Evolutionary conservation across 1,140 invertebrate genomes (phyloP).

Genomic region (Linepithema humile): DNA sequence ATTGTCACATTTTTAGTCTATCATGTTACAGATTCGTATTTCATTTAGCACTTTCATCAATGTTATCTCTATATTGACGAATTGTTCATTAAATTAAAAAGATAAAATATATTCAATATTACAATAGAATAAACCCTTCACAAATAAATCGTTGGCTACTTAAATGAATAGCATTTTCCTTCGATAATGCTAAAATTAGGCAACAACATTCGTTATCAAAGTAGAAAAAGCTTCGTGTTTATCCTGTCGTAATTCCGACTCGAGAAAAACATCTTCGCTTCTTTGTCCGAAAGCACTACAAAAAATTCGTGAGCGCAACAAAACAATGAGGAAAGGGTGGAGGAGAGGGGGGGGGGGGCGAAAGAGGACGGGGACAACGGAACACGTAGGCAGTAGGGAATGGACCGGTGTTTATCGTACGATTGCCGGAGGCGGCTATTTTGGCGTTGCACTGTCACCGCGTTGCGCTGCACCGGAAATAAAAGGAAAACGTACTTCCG

Average conservation of each 20-base stretch:
- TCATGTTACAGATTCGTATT: background rate
- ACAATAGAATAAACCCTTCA: too few relatives aligned
- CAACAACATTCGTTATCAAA: background rate
- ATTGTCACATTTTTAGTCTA: background rate
- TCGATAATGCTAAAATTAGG: background rate
- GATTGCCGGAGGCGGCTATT: slow-evolving; percentile 72
- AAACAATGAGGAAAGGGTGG: slow-evolving; percentile 21
- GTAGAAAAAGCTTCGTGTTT: background rate
- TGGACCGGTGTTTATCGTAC: slow-evolving; percentile 71
- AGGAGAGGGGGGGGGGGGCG: background rate
- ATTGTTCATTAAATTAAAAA: background rate
- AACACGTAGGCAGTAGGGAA: slow-evolving; percentile 22
- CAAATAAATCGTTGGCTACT: background rate
- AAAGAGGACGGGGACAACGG: background rate
- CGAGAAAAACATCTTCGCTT: background rate
- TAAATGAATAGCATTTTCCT: too few relatives aligned
- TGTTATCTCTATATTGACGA: too few relatives aligned
- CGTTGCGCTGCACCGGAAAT: slow-evolving; percentile 57
- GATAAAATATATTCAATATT: too few relatives aligned
- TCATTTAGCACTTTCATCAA: too few relatives aligned
- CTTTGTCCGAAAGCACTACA: background rate
- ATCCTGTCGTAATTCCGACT: background rate
- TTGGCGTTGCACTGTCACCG: slow-evolving; percentile 69
- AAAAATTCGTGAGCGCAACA: too few relatives aligned
- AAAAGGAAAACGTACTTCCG: slow-evolving; percentile 70